Evolutionary conservation across 2,888 invertebrate genomes (phyloP).

Genomic region (Phyto melanocephala): DNA sequence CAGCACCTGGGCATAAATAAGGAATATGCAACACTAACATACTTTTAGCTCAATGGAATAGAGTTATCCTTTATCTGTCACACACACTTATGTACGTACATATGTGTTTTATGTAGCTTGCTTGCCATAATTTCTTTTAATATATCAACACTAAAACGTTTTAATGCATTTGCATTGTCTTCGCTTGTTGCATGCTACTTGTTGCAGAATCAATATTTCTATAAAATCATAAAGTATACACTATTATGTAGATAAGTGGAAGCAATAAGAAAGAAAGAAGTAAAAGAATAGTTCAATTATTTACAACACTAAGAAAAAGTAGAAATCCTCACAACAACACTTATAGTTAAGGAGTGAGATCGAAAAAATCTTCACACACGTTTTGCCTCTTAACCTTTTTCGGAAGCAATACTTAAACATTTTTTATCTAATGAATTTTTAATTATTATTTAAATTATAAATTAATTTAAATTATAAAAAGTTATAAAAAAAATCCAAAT

Average conservation of each 20-base stretch:
- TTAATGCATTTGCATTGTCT: constrained; percentile 39
- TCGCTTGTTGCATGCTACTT: constrained; percentile 37
- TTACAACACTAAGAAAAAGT: not conserved
- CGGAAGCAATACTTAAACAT: no score
- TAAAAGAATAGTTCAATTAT: not conserved
- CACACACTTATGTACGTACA: not conserved
- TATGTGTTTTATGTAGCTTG: not conserved
- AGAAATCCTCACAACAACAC: no score
- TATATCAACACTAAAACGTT: not conserved
- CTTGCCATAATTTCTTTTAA: not conserved
- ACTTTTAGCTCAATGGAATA: not conserved
- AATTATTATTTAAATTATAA: no score
- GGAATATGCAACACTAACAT: constrained; percentile 27
- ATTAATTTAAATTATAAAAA: no score
- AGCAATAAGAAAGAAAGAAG: not conserved
- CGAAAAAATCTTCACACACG: no score
- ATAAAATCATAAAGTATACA: constrained; percentile 48
- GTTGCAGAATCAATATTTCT: constrained; percentile 36
- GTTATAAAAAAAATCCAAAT: no score
- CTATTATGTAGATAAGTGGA: not conserved
- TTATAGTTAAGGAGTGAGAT: no score
- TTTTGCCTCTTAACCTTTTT: no score
- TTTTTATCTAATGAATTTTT: no score
- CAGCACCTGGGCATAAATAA: constrained; percentile 53
- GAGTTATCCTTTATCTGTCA: not conserved